Evolutionary conservation across 2,113 vertebrate species (phyloP).

Genomic region (Harpagus bidentatus): DNA sequence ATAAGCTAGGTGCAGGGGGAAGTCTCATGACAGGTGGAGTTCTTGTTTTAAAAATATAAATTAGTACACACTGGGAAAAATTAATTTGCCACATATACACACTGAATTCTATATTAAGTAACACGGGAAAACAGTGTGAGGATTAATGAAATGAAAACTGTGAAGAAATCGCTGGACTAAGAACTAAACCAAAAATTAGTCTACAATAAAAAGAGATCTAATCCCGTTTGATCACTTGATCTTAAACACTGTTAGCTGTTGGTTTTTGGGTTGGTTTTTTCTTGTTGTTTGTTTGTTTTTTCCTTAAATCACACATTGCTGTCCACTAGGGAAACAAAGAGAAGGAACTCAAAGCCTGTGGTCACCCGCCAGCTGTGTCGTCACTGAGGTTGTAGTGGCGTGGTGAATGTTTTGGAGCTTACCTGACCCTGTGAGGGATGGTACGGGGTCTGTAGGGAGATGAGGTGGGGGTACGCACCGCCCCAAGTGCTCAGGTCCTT

Average conservation of each 20-base stretch:
- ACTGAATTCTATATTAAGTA: not conserved
- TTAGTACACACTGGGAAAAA: not conserved
- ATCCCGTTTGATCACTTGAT: not conserved
- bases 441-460: not conserved
- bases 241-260: not conserved
- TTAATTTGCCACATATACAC: not conserved
- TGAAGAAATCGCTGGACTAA: not conserved
- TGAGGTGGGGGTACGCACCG: too few species aligned
- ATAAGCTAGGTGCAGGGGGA: not conserved
- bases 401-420: not conserved
- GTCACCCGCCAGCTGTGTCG: accelerated
- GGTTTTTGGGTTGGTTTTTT: too few species aligned
- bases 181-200: not conserved
- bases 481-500: not conserved
- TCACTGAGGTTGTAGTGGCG: not conserved
- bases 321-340: not conserved
- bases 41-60: not conserved
- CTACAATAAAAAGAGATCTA: not conserved
- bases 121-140: not conserved
- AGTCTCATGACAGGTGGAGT: not conserved
- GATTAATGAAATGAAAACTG: not conserved
- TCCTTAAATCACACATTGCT: not conserved
- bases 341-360: not conserved
- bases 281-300: too few species aligned
- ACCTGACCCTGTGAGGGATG: not conserved